phyloP scores from a whole-genome alignment of 1,140 invertebrate species.

The Panagrolaimus sp. region DNA sequence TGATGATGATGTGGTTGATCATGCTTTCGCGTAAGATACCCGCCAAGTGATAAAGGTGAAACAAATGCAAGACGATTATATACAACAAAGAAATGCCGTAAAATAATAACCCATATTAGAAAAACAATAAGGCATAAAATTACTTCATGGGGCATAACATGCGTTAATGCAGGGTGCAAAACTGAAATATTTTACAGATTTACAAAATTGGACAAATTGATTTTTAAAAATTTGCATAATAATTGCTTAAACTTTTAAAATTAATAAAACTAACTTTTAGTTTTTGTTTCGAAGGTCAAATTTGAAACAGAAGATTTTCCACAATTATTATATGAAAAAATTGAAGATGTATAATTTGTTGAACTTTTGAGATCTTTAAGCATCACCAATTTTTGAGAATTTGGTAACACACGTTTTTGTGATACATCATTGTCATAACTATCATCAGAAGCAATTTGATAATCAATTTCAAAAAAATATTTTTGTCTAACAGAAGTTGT shows the following conservation, averaged over 20 bases:
- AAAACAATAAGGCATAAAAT: slow-evolving; percentile 18
- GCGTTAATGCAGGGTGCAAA: slow-evolving; percentile 17
- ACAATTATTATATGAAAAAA: slow-evolving; percentile 17
- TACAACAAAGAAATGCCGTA: slow-evolving; percentile 19
- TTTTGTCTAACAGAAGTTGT: not conserved
- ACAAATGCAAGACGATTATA: slow-evolving; percentile 20
- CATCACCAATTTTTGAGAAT: not conserved
- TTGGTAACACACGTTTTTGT: not conserved
- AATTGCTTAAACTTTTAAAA: not conserved
- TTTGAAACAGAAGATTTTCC: not conserved
- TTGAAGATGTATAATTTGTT: slow-evolving; percentile 20
- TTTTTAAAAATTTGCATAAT: not conserved
- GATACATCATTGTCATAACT: not conserved
- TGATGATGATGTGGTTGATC: not conserved
- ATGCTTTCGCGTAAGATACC: slow-evolving; percentile 11
- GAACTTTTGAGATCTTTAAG: not conserved
- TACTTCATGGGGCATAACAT: slow-evolving; percentile 23
- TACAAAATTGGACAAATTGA: not conserved
- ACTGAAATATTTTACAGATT: slow-evolving; percentile 10
- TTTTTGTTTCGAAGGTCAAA: slow-evolving; percentile 1
- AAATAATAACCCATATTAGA: slow-evolving; percentile 20
- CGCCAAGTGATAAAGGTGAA: slow-evolving; percentile 15
- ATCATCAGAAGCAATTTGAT: not conserved
- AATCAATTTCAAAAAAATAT: slow-evolving; percentile 10
- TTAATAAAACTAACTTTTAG: not conserved